A percentile compares a stretch with the other conserved stretches of the same genome.
Conservation (phyloP, 2,797 vertebrate species). For the Sebastes vulpes region DNA sequence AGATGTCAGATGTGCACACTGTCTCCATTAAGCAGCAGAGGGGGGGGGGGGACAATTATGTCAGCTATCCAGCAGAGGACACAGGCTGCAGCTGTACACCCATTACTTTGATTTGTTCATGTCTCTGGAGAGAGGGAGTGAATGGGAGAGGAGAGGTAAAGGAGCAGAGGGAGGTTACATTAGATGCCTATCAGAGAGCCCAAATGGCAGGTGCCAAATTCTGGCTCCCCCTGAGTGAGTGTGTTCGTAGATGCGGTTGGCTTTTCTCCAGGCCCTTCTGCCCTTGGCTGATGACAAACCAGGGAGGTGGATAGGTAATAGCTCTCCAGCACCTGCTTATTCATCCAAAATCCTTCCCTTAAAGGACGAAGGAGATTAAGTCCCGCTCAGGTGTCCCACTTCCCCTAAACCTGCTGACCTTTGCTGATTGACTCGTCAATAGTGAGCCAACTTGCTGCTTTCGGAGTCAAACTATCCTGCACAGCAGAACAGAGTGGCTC, state of each 20-base stretch:
- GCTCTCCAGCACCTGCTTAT: constrained; percentile 78
- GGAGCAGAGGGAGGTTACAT: constrained; percentile 60
- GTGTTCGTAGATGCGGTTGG: constrained; percentile 52
- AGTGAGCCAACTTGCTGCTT: constrained; percentile 62
- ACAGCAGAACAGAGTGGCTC: constrained; percentile 57
- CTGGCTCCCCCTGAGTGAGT: constrained; percentile 45
- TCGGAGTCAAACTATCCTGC: constrained; percentile 51
- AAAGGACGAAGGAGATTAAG: constrained; percentile 82
- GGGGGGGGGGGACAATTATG: constrained; percentile 68
- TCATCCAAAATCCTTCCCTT: constrained; percentile 83
- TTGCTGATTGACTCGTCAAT: constrained; percentile 81
- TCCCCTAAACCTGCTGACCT: constrained; percentile 76
- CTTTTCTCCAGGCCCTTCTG: constrained; percentile 71
- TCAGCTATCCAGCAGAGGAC: constrained; percentile 74
- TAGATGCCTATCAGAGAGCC: constrained; percentile 66
- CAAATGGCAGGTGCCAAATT: constrained; percentile 67
- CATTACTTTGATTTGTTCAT: constrained; percentile 79
- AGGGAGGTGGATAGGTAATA: constrained; percentile 72
- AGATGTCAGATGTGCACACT: constrained; percentile 68
- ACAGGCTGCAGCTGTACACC: constrained; percentile 67
- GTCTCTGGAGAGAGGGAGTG: constrained; percentile 48
- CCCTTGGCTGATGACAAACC: constrained; percentile 80
- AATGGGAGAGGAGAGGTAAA: constrained; percentile 30
- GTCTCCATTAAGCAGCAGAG: constrained; percentile 69
- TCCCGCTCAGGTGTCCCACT: constrained; percentile 71